Evolutionary conservation across 2,797 vertebrate species (phyloP).

Genomic region (Naso thynnoides): DNA sequence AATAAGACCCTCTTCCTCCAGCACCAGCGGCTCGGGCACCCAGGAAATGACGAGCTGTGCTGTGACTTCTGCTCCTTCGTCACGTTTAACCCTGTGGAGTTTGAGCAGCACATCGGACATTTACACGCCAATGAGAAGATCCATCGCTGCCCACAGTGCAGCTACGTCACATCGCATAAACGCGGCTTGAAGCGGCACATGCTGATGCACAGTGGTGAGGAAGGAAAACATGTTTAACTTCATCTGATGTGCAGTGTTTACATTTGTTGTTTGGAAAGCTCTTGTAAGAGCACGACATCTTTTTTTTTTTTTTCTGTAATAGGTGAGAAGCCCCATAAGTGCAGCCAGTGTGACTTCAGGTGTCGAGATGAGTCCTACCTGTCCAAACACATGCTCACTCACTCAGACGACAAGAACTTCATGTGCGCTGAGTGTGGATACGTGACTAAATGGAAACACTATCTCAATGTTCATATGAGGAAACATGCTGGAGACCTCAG

Average conservation of each 20-base stretch:
- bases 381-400: conserved; percentile 97
- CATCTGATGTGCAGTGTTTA: background rate
- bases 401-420: conserved; percentile 93
- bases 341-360: conserved; percentile 92
- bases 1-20: conserved; percentile 92
- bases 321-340: conserved; percentile 98
- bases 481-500: conserved; percentile 97
- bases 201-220: conserved; percentile 93
- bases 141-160: conserved; percentile 92
- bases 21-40: conserved; percentile 93
- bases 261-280: background rate
- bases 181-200: conserved; percentile 93
- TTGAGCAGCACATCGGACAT: conserved; percentile 91
- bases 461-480: conserved; percentile 96
- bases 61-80: conserved; percentile 92
- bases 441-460: conserved; percentile 99
- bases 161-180: conserved; percentile 93
- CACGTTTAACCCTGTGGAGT: conserved; percentile 95
- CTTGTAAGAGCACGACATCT: background rate
- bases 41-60: conserved; percentile 86
- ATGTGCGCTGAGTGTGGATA: conserved; percentile 99
- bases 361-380: conserved; percentile 97
- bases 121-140: conserved; percentile 96
- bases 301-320: conserved; percentile 9
- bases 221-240: background rate